phyloP scores from a whole-genome alignment of 2,888 invertebrate genomes.

The Lottia scabra region DNA sequence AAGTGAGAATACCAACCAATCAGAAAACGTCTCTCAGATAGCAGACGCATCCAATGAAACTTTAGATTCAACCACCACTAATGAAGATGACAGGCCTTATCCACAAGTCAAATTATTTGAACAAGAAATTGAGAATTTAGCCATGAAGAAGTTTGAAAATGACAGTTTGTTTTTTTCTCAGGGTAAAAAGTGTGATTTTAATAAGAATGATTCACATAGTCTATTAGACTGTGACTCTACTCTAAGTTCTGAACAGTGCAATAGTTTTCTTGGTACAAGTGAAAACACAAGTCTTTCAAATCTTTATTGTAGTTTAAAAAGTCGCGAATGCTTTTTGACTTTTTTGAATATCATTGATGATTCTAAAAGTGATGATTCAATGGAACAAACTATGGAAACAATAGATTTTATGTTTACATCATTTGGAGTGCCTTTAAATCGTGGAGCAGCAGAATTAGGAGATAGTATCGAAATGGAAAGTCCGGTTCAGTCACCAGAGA shows the following conservation, averaged over 20 bases:
- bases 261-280: conserved; percentile 5
- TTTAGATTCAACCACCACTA: not conserved
- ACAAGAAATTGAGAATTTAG: not conserved
- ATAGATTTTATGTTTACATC: conserved; percentile 31
- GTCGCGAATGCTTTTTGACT: conserved; percentile 53
- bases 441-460: conserved; percentile 7
- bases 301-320: conserved; percentile 30
- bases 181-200: not conserved
- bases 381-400: conserved; percentile 43
- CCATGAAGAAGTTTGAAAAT: not conserved
- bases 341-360: conserved; percentile 52
- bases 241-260: not conserved
- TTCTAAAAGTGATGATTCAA: conserved; percentile 29
- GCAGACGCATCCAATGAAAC: conserved; percentile 1
- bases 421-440: conserved; percentile 17
- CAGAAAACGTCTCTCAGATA: not conserved
- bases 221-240: not conserved
- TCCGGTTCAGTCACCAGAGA: not conserved
- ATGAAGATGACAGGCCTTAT: not conserved
- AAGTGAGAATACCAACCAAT: not conserved
- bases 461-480: not conserved
- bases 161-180: not conserved
- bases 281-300: conserved; percentile 23
- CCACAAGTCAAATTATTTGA: not conserved
- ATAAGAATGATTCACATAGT: conserved; percentile 2